Evolutionary conservation across 2,888 invertebrate genomes (phyloP).

Genomic region (Bursaphelenchus okinawaensis): DNA sequence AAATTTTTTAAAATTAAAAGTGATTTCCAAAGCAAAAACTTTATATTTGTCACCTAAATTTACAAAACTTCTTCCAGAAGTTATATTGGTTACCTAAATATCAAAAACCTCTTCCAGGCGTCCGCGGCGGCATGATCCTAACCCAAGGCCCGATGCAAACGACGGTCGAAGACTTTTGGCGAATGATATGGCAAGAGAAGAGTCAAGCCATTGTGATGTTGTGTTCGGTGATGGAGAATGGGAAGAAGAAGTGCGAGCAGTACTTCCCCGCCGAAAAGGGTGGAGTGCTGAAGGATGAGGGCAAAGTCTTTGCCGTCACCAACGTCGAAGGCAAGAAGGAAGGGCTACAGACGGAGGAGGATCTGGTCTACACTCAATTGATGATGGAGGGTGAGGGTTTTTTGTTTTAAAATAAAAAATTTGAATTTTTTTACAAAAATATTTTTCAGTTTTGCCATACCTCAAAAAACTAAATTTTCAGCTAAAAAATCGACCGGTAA

Average conservation of each 20-base stretch:
- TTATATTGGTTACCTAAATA: slow-evolving; percentile 19
- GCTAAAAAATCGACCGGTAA: slow-evolving; percentile 21
- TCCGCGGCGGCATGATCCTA: slow-evolving; percentile 9
- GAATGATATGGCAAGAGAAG: slow-evolving; percentile 47
- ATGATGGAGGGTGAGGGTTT: slow-evolving; percentile 18
- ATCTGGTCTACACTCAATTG: slow-evolving; percentile 20
- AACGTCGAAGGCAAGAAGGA: too few relatives aligned
- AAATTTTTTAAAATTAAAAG: too few relatives aligned
- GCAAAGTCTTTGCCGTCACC: background rate
- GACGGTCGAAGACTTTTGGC: slow-evolving; percentile 44
- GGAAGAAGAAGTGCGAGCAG: slow-evolving; percentile 44
- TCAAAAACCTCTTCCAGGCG: slow-evolving; percentile 6
- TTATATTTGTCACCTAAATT: too few relatives aligned
- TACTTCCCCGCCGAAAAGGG: slow-evolving; percentile 33
- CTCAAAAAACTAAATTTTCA: slow-evolving; percentile 4
- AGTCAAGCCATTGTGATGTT: slow-evolving; percentile 39
- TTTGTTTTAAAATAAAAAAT: background rate
- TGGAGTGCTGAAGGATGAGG: background rate
- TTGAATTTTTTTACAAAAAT: background rate
- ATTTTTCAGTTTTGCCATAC: too few relatives aligned
- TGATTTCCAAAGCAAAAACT: too few relatives aligned
- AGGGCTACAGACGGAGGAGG: slow-evolving; percentile 4
- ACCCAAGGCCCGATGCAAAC: slow-evolving; percentile 36
- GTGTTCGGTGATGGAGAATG: slow-evolving; percentile 40
- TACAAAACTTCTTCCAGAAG: too few relatives aligned